Conservation (phyloP, 2,888 invertebrate species). For the Malthinus flaveolus region DNA sequence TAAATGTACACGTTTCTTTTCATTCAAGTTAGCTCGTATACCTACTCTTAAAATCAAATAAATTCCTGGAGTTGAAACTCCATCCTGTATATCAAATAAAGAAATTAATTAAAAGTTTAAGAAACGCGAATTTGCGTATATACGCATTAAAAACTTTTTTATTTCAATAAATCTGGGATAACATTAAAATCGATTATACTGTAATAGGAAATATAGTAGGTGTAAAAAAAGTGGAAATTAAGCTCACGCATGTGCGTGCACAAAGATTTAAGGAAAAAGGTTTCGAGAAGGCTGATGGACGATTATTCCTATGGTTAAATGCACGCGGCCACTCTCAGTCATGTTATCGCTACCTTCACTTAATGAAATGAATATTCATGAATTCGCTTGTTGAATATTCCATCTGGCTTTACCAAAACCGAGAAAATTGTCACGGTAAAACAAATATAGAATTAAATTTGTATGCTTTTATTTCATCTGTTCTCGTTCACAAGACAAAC, state of each 20-base stretch:
- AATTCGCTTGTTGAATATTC: constrained; percentile 46
- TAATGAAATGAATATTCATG: constrained; percentile 50
- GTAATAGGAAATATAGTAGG: not conserved
- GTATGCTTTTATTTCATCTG: constrained; percentile 24
- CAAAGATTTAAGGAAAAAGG: constrained; percentile 5
- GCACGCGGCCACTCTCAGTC: constrained; percentile 39
- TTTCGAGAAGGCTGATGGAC: constrained; percentile 29
- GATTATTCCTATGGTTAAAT: constrained; percentile 39
- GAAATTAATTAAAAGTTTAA: no score
- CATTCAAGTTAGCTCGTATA: no score
- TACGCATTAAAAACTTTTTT: no score
- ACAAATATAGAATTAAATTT: constrained; percentile 38
- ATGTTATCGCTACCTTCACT: constrained; percentile 45
- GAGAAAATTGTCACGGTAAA: constrained; percentile 41
- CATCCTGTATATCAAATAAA: no score
- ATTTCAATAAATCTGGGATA: no score
- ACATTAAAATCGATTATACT: not conserved
- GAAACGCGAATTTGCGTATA: no score
- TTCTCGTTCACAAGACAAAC: constrained; percentile 4
- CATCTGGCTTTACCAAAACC: constrained; percentile 34
- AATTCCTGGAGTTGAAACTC: no score
- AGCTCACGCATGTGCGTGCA: constrained; percentile 21
- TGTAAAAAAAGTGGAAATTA: constrained; percentile 1
- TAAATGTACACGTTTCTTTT: no score
- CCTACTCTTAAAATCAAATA: no score